Base-by-base conservation (phyloP, 1,140 invertebrate genomes). In the Drosophila nasuta region DNA sequence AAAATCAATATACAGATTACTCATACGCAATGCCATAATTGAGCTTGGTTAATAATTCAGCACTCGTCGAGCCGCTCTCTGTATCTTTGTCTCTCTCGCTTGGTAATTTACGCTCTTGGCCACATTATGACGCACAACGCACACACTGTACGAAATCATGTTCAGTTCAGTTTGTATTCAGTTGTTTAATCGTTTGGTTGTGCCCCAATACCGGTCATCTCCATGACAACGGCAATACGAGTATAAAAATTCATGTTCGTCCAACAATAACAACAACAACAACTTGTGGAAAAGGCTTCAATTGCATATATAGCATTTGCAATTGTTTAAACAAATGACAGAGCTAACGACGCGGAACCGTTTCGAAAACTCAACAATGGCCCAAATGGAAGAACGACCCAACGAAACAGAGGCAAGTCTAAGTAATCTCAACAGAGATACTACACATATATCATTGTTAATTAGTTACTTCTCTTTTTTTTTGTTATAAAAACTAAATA, bases 181-280 rank as follows among this genome's bases (percentile, higher is more conserved):
- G 70, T 83, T 87, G 89, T 89, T 91, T 67, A 79, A 77, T 87
- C 85, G 89, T 83, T 88, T 71, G 86, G 89, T 89, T 91, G 89
- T 89, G 77, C 73, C 45, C 68, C 58, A 66, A 25, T 10, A 38
- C 13, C 54, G 25, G 63, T 30, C 65, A 77, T 83, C 62, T 67
- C 87, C 63, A 91, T 79, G 83, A 72, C 80, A 76, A 88, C 83
- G 60, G 38, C 48, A 0, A 51, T 13, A 10, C 35, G 35, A 8
- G 35, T 38, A 46, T 30, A 65, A 72, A 60, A 72, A 60, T 54
- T 75, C 58, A 13, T 54, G 75, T 64, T 54, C 45, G 63, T 71
- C 43, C 46, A 45, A n/a, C 25, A 72, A 68, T 45, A 68, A 59
- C 30, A 51, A 41, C 60, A 28, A 7, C 8, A 20, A 15, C 17